Evolutionary conservation across 2,888 invertebrate genomes (phyloP).

Genomic region (Drosophila aldrichi): DNA sequence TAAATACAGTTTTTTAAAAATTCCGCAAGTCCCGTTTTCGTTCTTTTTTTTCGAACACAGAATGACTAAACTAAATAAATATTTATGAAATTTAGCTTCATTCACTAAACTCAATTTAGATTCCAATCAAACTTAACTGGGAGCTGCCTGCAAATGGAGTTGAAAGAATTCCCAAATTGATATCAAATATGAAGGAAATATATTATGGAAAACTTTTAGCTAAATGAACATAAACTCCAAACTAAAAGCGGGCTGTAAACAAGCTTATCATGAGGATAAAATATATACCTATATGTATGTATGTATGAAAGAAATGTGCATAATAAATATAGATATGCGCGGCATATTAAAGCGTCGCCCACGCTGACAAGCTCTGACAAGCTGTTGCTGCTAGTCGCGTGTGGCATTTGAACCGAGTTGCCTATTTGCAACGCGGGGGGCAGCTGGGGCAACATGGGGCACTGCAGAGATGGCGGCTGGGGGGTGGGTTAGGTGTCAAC

Average conservation of each 20-base stretch:
- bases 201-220: not conserved
- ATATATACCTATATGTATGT: no score
- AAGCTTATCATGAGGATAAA: slow-evolving; percentile 3
- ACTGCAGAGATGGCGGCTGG: not conserved
- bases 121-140: not conserved
- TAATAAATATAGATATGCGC: slow-evolving; percentile 14
- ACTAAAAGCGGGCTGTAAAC: slow-evolving; percentile 3
- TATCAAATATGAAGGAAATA: not conserved
- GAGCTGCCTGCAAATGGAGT: not conserved
- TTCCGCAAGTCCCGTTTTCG: not conserved
- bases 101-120: not conserved
- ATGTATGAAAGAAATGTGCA: not conserved
- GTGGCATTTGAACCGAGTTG: slow-evolving; percentile 23
- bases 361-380: slow-evolving; percentile 38
- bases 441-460: not conserved
- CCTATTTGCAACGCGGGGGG: slow-evolving; percentile 14
- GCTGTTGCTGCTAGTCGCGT: slow-evolving; percentile 44
- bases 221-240: slow-evolving; percentile 1
- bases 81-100: not conserved
- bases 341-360: slow-evolving; percentile 56
- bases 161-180: not conserved
- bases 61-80: not conserved
- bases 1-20: no score
- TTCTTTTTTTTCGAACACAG: not conserved
- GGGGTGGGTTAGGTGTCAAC: slow-evolving; percentile 23